These are phyloP conservation scores for Ophioninae sp. DNA, from an alignment of 2,888 invertebrate species.

Conservation along the genomic window DNA sequence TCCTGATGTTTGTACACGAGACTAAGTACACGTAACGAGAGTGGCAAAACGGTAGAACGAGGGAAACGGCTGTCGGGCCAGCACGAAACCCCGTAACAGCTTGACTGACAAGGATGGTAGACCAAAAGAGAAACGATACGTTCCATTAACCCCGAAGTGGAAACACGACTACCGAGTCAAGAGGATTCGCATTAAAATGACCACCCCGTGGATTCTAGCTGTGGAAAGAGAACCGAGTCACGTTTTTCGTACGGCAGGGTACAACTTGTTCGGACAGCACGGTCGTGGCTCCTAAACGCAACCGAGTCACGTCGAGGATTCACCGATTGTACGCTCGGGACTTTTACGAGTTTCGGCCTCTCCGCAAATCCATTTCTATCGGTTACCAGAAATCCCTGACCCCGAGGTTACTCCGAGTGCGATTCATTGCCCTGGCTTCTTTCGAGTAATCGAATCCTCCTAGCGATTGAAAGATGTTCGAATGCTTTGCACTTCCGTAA, in stretches of 20 bases:
- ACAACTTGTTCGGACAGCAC: conserved; percentile 16
- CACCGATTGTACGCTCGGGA: conserved; percentile 37
- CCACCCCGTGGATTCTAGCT: conserved; percentile 45
- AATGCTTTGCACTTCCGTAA: neutral
- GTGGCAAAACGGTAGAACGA: conserved; percentile 19
- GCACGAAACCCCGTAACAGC: conserved; percentile 58
- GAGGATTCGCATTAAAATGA: conserved; percentile 54
- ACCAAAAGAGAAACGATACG: conserved; percentile 11
- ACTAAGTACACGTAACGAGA: conserved; percentile 21
- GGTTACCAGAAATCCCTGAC: conserved; percentile 30
- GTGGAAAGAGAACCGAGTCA: conserved; percentile 42
- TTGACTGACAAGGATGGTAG: conserved; percentile 46
- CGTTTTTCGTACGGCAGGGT: conserved; percentile 43
- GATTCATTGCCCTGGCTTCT: neutral
- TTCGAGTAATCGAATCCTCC: neutral
- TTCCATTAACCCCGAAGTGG: neutral
- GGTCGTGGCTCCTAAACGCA: conserved; percentile 30
- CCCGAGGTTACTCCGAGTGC: conserved; percentile 13
- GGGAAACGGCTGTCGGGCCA: conserved; percentile 3
- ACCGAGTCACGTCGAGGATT: conserved; percentile 50
- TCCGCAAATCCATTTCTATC: conserved; percentile 41
- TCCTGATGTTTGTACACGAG: conserved; percentile 22
- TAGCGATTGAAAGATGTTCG: neutral
- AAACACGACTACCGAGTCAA: conserved; percentile 18
- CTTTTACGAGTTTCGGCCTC: conserved; percentile 48